Evolutionary conservation across 2,797 vertebrate genomes (phyloP).

Genomic region (Gallinago stenura): DNA sequence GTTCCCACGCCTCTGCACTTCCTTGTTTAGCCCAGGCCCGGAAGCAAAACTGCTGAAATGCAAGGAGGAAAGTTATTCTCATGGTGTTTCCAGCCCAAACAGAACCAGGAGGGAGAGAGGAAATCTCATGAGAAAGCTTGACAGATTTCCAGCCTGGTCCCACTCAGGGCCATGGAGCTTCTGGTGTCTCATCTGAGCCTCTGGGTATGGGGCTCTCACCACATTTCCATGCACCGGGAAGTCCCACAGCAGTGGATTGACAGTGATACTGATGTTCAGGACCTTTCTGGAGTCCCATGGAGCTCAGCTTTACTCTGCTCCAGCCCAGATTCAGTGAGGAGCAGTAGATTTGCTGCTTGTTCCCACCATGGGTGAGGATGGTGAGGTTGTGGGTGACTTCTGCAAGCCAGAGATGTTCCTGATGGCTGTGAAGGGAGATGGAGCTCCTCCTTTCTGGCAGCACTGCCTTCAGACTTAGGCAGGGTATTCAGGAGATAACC

Average conservation of each 20-base stretch:
- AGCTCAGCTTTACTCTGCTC: background rate
- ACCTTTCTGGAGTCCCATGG: background rate
- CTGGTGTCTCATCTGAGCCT: background rate
- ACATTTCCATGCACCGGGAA: background rate
- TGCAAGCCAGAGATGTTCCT: background rate
- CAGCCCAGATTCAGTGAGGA: background rate
- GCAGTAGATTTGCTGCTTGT: background rate
- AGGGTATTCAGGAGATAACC: background rate
- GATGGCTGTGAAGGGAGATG: background rate
- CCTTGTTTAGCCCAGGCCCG: conserved; percentile 71
- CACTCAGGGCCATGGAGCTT: background rate
- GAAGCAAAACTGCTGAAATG: conserved; percentile 70
- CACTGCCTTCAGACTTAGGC: background rate
- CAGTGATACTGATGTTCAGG: background rate
- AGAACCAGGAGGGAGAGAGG: conserved; percentile 59
- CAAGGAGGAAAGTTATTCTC: conserved; percentile 64
- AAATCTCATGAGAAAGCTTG: conserved; percentile 63
- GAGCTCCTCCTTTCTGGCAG: background rate
- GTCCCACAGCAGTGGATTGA: background rate
- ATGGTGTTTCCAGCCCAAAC: conserved; percentile 63
- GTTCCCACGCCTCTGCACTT: conserved; percentile 75
- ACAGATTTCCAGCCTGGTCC: conserved; percentile 15
- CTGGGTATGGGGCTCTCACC: background rate
- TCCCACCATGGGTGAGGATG: background rate
- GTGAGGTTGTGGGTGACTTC: background rate